Base-by-base conservation (phyloP, 2,888 invertebrate genomes). In the Entomobrya proxima region DNA sequence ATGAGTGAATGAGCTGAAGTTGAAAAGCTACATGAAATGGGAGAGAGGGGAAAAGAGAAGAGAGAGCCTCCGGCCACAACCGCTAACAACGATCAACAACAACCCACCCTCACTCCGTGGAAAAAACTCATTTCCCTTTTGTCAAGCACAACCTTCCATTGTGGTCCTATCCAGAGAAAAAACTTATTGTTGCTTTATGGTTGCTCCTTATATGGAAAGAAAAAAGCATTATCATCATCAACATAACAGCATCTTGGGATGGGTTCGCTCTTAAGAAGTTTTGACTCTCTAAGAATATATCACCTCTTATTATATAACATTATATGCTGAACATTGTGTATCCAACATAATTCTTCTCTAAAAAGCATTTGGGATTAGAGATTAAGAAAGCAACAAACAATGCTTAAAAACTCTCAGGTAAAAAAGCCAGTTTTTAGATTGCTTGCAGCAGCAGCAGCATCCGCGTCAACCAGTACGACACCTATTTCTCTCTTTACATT, bases 41-140 rank as follows among this genome's bases (percentile, higher is more conserved):
- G 50, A 50, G 86, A 58, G 52, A 58, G 58, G 13, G n/a, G 11
- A 55, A 79, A 55, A 74, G 79, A 61, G n/a, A 58, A 50, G 80
- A 75, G 61, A 78, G 67, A 58, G 88, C 90, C 90, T 88, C 87
- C 87, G 90, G 89, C 90, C 87, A 88, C 88, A 89, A 89, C 89
- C 89, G 89, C 89, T 90, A 89, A 89, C 89, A 88, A 89, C 84
- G 87, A 89, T 86, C 88, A 88, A 87, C 88, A 86, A 88, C 89
- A 89, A 89, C 88, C 89, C 89, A 89, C 89, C 87, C 89, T 88
- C 88, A 87, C 88, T 87, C 86, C 77, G 77, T 77, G 83, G 67
- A 86, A 89, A 89, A 89, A 89, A 88, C 88, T 89, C 90, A 90
- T 90, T 90, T 90, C 89, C 88, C 89, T 90, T 90, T 90, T 90